Base-by-base conservation (phyloP, 2,113 vertebrate species). In the Phaethon lepturus region DNA sequence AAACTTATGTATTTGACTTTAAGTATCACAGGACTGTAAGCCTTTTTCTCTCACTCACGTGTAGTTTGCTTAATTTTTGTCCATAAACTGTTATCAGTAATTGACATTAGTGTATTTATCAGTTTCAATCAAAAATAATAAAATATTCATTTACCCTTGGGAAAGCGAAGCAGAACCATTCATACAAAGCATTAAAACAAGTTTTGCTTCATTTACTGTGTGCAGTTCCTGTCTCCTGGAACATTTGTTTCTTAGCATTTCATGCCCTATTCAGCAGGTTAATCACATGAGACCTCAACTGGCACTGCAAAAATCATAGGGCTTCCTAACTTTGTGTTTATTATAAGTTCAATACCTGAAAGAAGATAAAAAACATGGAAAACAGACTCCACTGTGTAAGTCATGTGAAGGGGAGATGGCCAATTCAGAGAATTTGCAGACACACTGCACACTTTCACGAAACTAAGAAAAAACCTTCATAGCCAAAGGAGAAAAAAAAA, bases 241-340 rank as follows among this genome's bases (percentile, higher is more conserved):
- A 93, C 69, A 89, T 95, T 94, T 89, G 17, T 89, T 95, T 92
- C 88, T 87, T 10, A 93, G 35, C 17, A 60, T 84, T 93, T 92
- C 56, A 80, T 60, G 83, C 76, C 69, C 74, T 91, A 4, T 35
- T 75, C 33, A 0, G 53, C 5, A 6, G 56, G 60, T 95, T 96
- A 82, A 86, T 93, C 73, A 87, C n/a, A 64, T 75, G 72, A 91
- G 80, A 75, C 58, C 17, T 79, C 35, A 38, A 58, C 4, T 64
- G 17, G 49, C 24, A 42, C 53, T 66, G 60, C 14, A 85, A 68
- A 95, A 91, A 68, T 40, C 79, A 26, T 17, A 69, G n/a, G 19
- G 10, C 18, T 79, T 53, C 90, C 84, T 55, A 64, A 58, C 7
- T 93, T 81, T 28, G 10, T 38, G 23, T 89, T 91, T 87, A 11